These are phyloP conservation scores for Chirona hameri DNA, from an alignment of 2,888 invertebrate genomes.

Conservation along the genomic window DNA sequence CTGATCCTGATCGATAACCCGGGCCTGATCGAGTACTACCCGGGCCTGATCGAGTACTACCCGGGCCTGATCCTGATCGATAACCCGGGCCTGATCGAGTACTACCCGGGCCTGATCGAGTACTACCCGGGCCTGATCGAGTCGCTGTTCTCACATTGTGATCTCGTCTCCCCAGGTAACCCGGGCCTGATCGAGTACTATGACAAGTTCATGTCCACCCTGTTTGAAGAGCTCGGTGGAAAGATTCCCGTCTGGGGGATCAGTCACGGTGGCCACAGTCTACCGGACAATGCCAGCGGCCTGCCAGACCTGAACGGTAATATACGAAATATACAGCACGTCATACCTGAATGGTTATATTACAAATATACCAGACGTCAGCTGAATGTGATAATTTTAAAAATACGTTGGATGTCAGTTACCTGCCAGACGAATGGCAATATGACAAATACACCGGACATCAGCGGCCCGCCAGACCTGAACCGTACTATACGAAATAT, in stretches of 20 bases:
- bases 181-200: slow-evolving; percentile 9
- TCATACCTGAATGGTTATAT: no score
- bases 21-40: slow-evolving; percentile 6
- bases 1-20: no score
- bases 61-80: no score
- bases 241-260: background rate
- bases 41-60: slow-evolving; percentile 11
- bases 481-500: no score
- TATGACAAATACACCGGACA: no score
- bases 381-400: background rate
- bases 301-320: background rate
- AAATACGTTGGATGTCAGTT: background rate
- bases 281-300: background rate
- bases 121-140: no score
- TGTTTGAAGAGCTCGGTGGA: background rate
- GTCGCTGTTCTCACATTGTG: no score
- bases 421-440: no score
- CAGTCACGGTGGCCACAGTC: slow-evolving; percentile 1
- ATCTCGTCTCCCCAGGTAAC: background rate
- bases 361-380: no score
- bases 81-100: no score
- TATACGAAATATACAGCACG: background rate
- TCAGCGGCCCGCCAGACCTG: no score
- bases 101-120: no score
- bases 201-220: background rate